Base-by-base conservation (phyloP, 2,113 vertebrate species). In the Natator depressus region DNA sequence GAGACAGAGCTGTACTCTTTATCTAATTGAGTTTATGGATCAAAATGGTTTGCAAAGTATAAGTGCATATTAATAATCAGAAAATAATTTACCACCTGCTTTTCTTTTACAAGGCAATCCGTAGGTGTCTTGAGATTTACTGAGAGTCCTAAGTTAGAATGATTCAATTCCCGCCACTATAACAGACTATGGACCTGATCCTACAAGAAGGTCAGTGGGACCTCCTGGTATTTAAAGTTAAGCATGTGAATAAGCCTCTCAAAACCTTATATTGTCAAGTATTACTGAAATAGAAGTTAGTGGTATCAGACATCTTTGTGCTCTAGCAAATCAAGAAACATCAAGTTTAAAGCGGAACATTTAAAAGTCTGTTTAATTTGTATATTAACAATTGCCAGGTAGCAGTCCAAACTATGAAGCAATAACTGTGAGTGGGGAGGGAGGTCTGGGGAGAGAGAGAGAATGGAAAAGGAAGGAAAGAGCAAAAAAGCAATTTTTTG, bases 111-210 rank as follows among this genome's bases (percentile, higher is more conserved):
- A 65, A 87, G 84, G 29, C 89, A 19, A 53, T 65, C 80, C 59
- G 80, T n/a, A 87, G 87, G 16, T 46, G 20, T 16, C 29, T 54
- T 0, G n/a, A 46, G 24, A 53, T 91, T 91, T 89, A 76, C 13
- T 88, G 93, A 93, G 78, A 88, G 47, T 86, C 86, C 35, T 38
- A 92, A 88, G 49, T 87, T 53, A 62, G 91, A 96, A 84, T 78
- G 51, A 13, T 53, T 92, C 62, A 49, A 51, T 1, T 91, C 89
- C 88, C 47, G 50, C 62, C 94, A 80, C 75, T 54, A 75, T 65
- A 92, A 92, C 0, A 82, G 96, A 92, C 51, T 50, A 62, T 92
- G 89, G 89, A 53, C 78, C 27, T 88, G 53, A 92, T 91, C 55
- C 94, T 82, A 78, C 25, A 54, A 51, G 96, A 95, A 92, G 84